Base-by-base conservation (phyloP, 1,140 invertebrate genomes). In the Scaptomyza graminum region DNA sequence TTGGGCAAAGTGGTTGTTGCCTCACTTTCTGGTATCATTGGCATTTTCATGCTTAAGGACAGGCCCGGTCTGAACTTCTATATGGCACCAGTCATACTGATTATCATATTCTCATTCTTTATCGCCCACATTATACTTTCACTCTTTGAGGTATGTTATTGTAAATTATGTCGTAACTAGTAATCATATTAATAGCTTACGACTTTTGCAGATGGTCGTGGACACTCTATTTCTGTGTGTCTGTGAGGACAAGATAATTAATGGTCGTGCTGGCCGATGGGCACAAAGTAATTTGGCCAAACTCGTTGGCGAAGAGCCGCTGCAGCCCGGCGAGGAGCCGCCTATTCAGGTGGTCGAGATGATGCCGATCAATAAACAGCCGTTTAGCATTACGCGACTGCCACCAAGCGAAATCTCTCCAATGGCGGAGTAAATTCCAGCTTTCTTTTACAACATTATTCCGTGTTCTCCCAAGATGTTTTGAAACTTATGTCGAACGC, bases 151-250 rank as follows among this genome's bases (percentile, higher is more conserved):
- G 97, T 98, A 92, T 91, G 91, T 91, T 18, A 2, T 22, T 22
- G 4, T 22, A 22, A 22, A 22, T 22, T 1, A 22, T 22, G 4
- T 22, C 18, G 4, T 0, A 5, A 13, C 3, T 0, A 11, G 3
- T 22, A 59, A 1, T 1, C n/a, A 0, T 7, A 16, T 8, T 0
- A 28, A 43, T 18, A 44, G 13, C 8, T 4, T 50, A 34, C 61
- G 56, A 54, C 39, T 76, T 70, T 93, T 93, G 12, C 80, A 99
- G 97, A 98, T 98, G 94, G 96, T 98, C 0, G 96, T 99, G 9
- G 98, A 99, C 91, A 98, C 98, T 0, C 92, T 99, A 22, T 97
- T 99, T 92, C 92, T 99, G 37, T 99, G 98, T 90, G 97, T 99
- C 82, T 97, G 98, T 93, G 97, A 98, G 91, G 97, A 97, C 83